Evolutionary conservation across 2,888 invertebrate genomes (phyloP), one percentile per base, ranked within the genome.

Genomic region (Neoascia interrupta): DNA sequence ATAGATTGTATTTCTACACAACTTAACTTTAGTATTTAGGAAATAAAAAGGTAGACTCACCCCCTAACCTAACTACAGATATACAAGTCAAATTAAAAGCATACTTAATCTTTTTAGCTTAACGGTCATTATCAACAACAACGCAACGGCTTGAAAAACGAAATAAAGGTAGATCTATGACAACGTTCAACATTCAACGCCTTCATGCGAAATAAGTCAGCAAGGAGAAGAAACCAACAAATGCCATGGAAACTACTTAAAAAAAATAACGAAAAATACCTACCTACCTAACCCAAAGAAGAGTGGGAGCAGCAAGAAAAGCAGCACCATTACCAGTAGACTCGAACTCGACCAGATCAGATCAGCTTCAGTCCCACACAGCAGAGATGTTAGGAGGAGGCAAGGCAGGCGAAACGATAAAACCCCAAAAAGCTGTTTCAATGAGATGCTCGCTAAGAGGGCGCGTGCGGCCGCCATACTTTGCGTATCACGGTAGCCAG

Each of bases 401-500:
- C n/a, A n/a, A 69, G 53, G 18, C 47, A 56, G 15, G 26, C 47
- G 34, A 53, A 37, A 28, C 43, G 51, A 74, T 61, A 80, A 80
- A n/a, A 74, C 61, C 51, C 68, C 56, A 68, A 51, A 80, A 68
- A 56, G 74, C 51, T 53, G 68, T 51, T 73, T 68, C 21, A 73
- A n/a, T n/a, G n/a, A 63, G 70, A 82, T 72, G 81, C 76, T 66
- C 70, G 81, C 74, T 49, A 66, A 72, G 75, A 72, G 72, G 81
- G 81, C 82, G 83, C 82, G 83, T 83, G 83, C 82, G 81, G 79
- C 73, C 66, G 72, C 81, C 69, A 81, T 81, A 72, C 82, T 83
- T 82, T 84, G 86, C 87, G 87, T 87, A 86, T 84, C 86, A 87
- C 86, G 81, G 86, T 87, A 87, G 87, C 87, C 82, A 80, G 49